Conservation (phyloP, 2,888 invertebrate genomes). For the Cheilosia variabilis region DNA sequence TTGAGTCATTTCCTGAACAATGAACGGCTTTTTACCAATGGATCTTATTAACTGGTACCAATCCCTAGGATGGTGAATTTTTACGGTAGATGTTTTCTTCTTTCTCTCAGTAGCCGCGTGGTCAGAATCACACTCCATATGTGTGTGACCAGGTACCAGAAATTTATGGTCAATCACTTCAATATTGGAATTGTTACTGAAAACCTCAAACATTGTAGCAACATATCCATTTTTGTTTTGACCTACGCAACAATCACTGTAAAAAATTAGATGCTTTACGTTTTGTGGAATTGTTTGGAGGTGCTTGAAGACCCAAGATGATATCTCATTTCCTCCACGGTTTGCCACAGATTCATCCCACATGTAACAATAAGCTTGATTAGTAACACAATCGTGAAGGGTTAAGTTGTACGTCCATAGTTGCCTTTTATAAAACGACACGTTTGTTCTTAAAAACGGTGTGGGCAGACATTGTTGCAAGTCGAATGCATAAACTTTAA, state of each 20-base stretch:
- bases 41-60: background rate
- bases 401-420: background rate
- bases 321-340: conserved; percentile 67
- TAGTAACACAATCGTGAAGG: conserved; percentile 54
- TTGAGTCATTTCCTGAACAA: background rate
- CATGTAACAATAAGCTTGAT: conserved; percentile 64
- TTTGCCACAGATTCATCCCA: conserved; percentile 65
- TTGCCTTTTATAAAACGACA: no score
- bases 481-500: conserved; percentile 6
- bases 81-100: conserved; percentile 2
- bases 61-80: conserved; percentile 10
- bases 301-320: conserved; percentile 51
- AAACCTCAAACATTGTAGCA: conserved; percentile 44
- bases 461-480: conserved; percentile 30
- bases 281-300: background rate
- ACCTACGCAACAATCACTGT: conserved; percentile 32
- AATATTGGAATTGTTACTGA: conserved; percentile 1
- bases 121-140: background rate
- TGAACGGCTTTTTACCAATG: no score
- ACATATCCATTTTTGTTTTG: conserved; percentile 67
- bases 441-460: background rate
- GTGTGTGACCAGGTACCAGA: background rate
- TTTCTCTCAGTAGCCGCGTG: conserved; percentile 15
- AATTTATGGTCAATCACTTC: conserved; percentile 15
- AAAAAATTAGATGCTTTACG: conserved; percentile 65